Evolutionary conservation across 2,797 vertebrate species (phyloP), one percentile per base, ranked within the genome.

Genomic region (Erpetoichthys calabaricus): DNA sequence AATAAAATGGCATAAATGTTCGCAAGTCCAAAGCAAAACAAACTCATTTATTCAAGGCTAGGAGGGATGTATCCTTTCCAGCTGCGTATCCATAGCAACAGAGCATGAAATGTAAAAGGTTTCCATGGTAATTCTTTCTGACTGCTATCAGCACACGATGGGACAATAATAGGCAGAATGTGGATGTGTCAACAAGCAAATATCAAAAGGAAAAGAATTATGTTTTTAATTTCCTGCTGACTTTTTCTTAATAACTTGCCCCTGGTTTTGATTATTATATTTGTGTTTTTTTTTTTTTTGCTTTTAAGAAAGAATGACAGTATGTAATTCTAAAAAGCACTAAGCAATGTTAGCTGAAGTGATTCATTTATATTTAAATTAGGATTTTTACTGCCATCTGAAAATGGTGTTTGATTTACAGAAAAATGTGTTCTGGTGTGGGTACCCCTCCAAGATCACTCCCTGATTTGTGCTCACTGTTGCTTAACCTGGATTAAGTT

Each of bases 31-130:
- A 59, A 62, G 44, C 62, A 57, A 56, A 53, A 43, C 56, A 60
- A 58, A 62, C 53, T 41, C 60, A 45, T 57, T 63, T 57, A 53
- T 60, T 47, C 60, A 62, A 62, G 57, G 59, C 54, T n/a, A 57
- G 62, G 56, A 59, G 61, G 58, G 65, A 59, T 25, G 58, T 59
- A 64, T 62, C 56, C 67, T 62, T 60, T 76, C 68, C 65, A 72
- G 69, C 64, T 59, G 56, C 62, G 77, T 84, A 78, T 72, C 81
- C 82, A 70, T 82, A 77, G 75, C 80, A 63, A 85, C 84, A 68
- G 64, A 59, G 60, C 58, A 66, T 74, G 74, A 77, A 77, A 79
- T 77, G 71, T 62, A 69, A 77, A 78, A 70, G 61, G 81, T 85
- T 85, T 73, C 84, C 80, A 85, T 86, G 81, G 82, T 47, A 68